phyloP scores from a whole-genome alignment of 1,140 invertebrate species.

The Pseudomyrmex flavicornis region DNA sequence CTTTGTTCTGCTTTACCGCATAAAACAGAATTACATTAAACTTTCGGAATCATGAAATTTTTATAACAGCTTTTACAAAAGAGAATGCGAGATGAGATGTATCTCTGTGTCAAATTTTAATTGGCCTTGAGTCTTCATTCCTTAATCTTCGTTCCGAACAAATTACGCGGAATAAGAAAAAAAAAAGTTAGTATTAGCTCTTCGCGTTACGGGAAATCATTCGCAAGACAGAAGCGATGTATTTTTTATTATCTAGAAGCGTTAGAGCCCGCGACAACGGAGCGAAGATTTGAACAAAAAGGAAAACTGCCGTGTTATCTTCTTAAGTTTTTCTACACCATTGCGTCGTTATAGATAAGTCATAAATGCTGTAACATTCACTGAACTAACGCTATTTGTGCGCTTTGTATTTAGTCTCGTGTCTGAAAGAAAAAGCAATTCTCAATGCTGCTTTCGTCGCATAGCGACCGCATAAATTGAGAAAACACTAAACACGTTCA shows the following conservation, averaged over 20 bases:
- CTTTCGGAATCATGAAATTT: too few relatives aligned
- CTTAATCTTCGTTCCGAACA: constrained; percentile 41
- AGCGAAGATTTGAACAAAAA: constrained; percentile 26
- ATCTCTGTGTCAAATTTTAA: too few relatives aligned
- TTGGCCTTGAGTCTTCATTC: constrained; percentile 21
- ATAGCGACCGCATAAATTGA: too few relatives aligned
- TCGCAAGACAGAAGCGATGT: constrained; percentile 57
- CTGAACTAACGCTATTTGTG: neutral
- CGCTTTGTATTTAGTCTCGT: too few relatives aligned
- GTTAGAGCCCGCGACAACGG: constrained; percentile 60
- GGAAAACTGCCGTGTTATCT: constrained; percentile 36
- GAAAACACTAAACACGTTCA: too few relatives aligned
- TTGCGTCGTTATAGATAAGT: too few relatives aligned
- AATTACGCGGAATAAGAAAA: constrained; percentile 25
- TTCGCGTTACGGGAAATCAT: constrained; percentile 52
- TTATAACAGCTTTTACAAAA: too few relatives aligned
- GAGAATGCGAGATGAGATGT: too few relatives aligned
- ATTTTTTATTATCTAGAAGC: constrained; percentile 71
- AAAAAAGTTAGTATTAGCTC: constrained; percentile 60
- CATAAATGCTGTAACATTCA: neutral
- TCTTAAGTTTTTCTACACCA: constrained; percentile 24
- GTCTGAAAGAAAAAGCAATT: too few relatives aligned
- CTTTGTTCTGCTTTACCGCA: too few relatives aligned
- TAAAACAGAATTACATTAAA: too few relatives aligned
- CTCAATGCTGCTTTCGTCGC: too few relatives aligned